phyloP scores from a whole-genome alignment of 2,888 invertebrate species.

The Acanthopleura granulata region DNA sequence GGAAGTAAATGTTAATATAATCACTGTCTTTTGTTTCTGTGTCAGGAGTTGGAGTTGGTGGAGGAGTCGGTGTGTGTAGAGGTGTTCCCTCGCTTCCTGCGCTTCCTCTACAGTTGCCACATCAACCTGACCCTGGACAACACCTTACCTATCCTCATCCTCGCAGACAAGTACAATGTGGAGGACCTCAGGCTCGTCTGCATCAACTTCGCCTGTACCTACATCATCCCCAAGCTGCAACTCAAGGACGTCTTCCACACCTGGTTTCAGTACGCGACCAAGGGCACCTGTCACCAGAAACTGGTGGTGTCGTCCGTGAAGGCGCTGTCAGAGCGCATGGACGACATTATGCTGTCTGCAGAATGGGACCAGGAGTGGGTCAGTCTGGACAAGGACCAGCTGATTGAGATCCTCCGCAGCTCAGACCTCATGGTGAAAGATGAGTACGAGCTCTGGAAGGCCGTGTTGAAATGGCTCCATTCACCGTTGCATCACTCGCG shows the following conservation, averaged over 20 bases:
- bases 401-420: slow-evolving; percentile 68
- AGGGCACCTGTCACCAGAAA: slow-evolving; percentile 56
- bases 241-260: slow-evolving; percentile 70
- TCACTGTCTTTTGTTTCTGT: not conserved
- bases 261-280: slow-evolving; percentile 71
- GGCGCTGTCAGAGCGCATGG: slow-evolving; percentile 61
- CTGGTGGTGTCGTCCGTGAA: slow-evolving; percentile 54
- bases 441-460: slow-evolving; percentile 69
- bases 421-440: slow-evolving; percentile 67
- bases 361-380: slow-evolving; percentile 69
- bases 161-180: slow-evolving; percentile 71
- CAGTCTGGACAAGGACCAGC: slow-evolving; percentile 68
- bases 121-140: slow-evolving; percentile 68
- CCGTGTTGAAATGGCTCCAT: slow-evolving; percentile 66
- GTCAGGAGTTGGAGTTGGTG: slow-evolving; percentile 58
- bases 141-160: slow-evolving; percentile 68
- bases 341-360: slow-evolving; percentile 62
- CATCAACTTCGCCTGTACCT: slow-evolving; percentile 68
- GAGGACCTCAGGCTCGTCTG: slow-evolving; percentile 68
- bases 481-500: slow-evolving; percentile 60
- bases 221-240: slow-evolving; percentile 65
- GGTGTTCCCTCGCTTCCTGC: slow-evolving; percentile 68
- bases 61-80: slow-evolving; percentile 67
- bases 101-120: slow-evolving; percentile 70
- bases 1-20: not conserved